A percentile compares a stretch with the other conserved stretches of the same genome.
These are phyloP conservation scores for Drosophila virilis DNA, from an alignment of 1,140 invertebrate genomes.

Conservation along the genomic window DNA sequence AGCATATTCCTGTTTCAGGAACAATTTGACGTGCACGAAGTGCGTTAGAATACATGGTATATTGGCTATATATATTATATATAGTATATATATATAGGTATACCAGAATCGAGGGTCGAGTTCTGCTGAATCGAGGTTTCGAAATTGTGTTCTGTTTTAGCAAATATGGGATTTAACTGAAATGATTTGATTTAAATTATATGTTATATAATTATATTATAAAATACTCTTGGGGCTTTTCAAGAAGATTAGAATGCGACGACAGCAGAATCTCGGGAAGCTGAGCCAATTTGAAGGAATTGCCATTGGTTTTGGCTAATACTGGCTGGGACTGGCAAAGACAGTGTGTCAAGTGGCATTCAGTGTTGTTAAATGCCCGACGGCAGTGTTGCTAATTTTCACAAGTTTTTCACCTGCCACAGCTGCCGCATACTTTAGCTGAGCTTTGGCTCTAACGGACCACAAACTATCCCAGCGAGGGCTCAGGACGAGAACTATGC, in stretches of 20 bases:
- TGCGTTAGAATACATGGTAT: no score
- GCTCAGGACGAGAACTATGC: conserved; percentile 58
- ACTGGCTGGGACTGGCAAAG: conserved; percentile 27
- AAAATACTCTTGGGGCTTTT: no score
- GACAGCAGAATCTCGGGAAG: not conserved
- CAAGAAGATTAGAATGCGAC: not conserved
- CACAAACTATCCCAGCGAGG: conserved; percentile 26
- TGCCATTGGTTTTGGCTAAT: conserved; percentile 24
- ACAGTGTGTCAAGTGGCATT: conserved; percentile 40
- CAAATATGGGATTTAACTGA: no score
- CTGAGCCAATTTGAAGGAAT: not conserved
- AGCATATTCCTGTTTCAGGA: no score
- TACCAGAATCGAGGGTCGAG: no score
- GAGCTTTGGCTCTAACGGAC: conserved; percentile 1
- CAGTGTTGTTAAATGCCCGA: conserved; percentile 50
- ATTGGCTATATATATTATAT: no score
- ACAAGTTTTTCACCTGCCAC: conserved; percentile 8
- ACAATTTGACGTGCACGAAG: no score
- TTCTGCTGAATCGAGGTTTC: no score
- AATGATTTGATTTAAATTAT: no score
- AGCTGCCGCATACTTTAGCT: conserved; percentile 39
- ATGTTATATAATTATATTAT: no score
- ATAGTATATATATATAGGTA: no score
- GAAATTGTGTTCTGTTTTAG: no score
- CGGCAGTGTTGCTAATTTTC: conserved; percentile 53